phyloP scores from a whole-genome alignment of 2,888 invertebrate species.

The Smittia sp. region DNA sequence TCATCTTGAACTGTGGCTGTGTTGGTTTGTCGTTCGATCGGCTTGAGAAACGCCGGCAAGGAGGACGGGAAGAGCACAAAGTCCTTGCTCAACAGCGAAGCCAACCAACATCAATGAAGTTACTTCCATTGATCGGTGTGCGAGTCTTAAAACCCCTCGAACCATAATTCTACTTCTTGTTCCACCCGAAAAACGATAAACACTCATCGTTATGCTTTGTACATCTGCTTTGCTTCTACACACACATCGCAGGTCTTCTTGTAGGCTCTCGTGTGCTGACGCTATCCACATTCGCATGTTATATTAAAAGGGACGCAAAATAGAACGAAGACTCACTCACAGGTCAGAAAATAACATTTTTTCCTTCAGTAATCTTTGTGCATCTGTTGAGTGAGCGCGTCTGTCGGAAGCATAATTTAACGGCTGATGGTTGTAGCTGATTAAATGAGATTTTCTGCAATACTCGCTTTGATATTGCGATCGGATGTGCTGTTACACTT shows the following conservation, averaged over 20 bases:
- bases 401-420: conserved; percentile 27
- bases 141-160: background rate
- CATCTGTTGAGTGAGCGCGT: conserved; percentile 34
- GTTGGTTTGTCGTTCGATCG: no score
- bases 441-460: background rate
- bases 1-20: no score
- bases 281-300: conserved; percentile 23
- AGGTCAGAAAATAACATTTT: conserved; percentile 33
- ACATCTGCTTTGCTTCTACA: conserved; percentile 17
- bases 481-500: conserved; percentile 21
- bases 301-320: conserved; percentile 32
- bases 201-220: background rate
- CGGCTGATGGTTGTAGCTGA: conserved; percentile 20
- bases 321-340: conserved; percentile 29
- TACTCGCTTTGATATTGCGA: background rate
- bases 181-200: background rate
- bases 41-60: no score
- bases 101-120: no score
- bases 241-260: background rate
- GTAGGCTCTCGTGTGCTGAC: conserved; percentile 10
- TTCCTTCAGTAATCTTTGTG: conserved; percentile 28
- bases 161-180: background rate
- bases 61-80: no score
- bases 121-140: no score
- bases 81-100: no score